A percentile compares a stretch with the other conserved stretches of the same genome.
These are phyloP conservation scores for Leptodactylus fuscus DNA, from an alignment of 2,113 vertebrate genomes.

Conservation along the genomic window DNA sequence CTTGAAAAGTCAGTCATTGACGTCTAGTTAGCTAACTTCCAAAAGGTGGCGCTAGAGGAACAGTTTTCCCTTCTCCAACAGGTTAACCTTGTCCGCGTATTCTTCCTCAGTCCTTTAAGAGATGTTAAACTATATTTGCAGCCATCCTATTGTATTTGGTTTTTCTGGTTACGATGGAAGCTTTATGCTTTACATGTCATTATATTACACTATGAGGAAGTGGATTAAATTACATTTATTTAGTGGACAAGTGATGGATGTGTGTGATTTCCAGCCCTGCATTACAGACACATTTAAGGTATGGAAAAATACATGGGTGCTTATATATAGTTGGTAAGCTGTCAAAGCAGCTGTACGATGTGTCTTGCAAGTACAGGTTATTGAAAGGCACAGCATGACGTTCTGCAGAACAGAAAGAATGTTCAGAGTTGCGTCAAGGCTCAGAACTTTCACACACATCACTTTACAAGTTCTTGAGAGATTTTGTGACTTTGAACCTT, in stretches of 20 bases:
- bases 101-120: too few relatives aligned
- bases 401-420: background rate
- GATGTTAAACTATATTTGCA: too few relatives aligned
- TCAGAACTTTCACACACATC: background rate
- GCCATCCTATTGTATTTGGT: background rate
- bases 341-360: conserved; percentile 3
- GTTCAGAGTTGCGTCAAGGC: background rate
- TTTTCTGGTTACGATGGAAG: background rate
- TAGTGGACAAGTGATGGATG: background rate
- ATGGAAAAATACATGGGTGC: background rate
- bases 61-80: too few relatives aligned
- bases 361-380: conserved; percentile 9
- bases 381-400: conserved; percentile 20
- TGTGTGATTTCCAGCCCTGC: background rate
- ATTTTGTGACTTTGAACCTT: background rate
- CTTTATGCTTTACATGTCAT: background rate
- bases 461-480: background rate
- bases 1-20: too few relatives aligned
- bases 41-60: too few relatives aligned
- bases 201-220: background rate
- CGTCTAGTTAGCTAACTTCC: too few relatives aligned
- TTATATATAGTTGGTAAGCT: conserved; percentile 6
- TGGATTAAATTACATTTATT: background rate
- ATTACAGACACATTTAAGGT: background rate
- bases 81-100: too few relatives aligned